Base-by-base conservation (phyloP, 2,888 invertebrate genomes). In the Neoitamus cyanurus region DNA sequence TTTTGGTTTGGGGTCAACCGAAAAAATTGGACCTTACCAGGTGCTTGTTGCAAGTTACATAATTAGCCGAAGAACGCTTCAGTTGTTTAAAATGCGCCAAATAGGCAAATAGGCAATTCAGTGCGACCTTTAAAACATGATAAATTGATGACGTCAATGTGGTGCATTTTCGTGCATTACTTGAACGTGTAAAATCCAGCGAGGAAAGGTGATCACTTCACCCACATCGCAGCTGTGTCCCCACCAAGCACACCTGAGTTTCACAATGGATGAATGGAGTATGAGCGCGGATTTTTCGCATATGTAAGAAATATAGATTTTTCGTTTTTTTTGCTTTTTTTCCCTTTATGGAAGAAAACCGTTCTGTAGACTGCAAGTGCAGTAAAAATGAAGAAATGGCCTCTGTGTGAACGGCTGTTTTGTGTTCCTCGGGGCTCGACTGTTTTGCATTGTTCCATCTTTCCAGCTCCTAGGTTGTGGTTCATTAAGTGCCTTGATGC, bases 171-270 rank as follows among this genome's bases (percentile, higher is more conserved):
- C n/a, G 37, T 34, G 73, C 73, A 73, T 20, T 36, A 73, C 28
- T 31, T 13, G 1, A 42, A 46, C 25, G 20, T 11, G 75, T 37
- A 28, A 75, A 42, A n/a, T 75, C 3, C 13, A 9, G 42, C 25
- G 36, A 42, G n/a, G 25, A 42, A 75, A 75, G 37, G n/a, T 70
- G 42, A 75, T 42, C 30, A 25, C 42, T 75, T 42, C 37, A 42
- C 42, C 42, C 42, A 13, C 42, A 75, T 75, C 7, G 37, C 11
- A 34, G 30, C 6, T 11, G 3, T 75, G 28, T 75, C 42, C 42
- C 28, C 37, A 75, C 25, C 75, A 1, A 42, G 42, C 42, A 75
- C 42, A 75, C 75, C 75, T 75, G 75, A 75, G 42, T 75, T 75
- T 75, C 42, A 28, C 42, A 42, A 37, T 75, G 75, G 37, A 20